Percentiles rank a stretch among this genome's conserved stretches.
phyloP scores from a whole-genome alignment of 2,113 vertebrate species.

The Oceanites oceanicus region DNA sequence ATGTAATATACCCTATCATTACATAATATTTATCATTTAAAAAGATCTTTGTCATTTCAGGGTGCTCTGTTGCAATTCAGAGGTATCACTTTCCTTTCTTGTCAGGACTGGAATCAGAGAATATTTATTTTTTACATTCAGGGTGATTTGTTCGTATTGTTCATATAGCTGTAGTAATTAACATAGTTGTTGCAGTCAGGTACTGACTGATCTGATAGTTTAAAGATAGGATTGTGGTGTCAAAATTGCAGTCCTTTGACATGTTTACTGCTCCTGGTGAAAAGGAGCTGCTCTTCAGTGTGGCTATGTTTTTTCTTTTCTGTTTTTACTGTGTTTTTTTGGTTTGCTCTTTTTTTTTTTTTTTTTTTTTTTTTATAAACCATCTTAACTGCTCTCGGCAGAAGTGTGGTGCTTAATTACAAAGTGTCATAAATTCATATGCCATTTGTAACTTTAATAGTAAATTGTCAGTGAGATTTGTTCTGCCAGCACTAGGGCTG shows the following conservation, averaged over 20 bases:
- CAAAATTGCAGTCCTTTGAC: neutral
- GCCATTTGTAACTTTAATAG: constrained; percentile 55
- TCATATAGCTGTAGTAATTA: neutral
- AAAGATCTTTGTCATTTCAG: neutral
- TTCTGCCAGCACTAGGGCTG: constrained; percentile 38
- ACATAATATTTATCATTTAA: neutral
- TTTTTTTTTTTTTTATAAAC: neutral
- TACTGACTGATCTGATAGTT: neutral
- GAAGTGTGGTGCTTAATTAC: constrained; percentile 60
- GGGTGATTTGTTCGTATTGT: neutral
- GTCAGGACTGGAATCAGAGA: neutral
- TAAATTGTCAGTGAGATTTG: constrained; percentile 53
- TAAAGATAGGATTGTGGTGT: neutral
- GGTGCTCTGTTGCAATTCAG: neutral
- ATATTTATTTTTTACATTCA: neutral
- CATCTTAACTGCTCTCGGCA: neutral
- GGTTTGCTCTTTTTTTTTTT: neutral
- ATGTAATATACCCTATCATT: neutral
- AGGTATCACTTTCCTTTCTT: neutral
- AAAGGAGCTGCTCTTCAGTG: neutral
- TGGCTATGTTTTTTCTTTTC: neutral
- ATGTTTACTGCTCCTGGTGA: neutral
- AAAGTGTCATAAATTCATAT: constrained; percentile 52
- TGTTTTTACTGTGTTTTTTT: neutral
- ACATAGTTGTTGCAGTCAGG: neutral